Percentiles rank a stretch among this genome's conserved stretches.
Conservation (phyloP, 2,797 vertebrate genomes). For the Ceyx erithaca region DNA sequence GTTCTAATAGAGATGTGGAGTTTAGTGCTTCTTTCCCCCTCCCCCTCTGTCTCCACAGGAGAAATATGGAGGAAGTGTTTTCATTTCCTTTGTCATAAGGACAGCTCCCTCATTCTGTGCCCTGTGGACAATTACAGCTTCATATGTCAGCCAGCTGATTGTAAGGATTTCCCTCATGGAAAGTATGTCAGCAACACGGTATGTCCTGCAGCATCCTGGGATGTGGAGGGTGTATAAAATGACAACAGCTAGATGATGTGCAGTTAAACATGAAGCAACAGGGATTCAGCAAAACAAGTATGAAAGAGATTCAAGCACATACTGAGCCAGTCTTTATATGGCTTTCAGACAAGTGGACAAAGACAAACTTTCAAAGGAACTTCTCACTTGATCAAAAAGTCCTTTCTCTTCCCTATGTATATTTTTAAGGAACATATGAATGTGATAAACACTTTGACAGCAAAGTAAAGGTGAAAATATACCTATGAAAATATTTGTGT, state of each 20-base stretch:
- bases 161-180: not conserved
- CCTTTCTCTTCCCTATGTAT: not conserved
- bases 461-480: slow-evolving; percentile 35
- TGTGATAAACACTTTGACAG: slow-evolving; percentile 13
- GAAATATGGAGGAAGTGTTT: not conserved
- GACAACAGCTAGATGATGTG: not conserved
- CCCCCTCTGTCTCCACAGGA: not conserved
- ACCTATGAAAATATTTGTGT: not conserved
- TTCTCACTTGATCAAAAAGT: not conserved
- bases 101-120: not conserved
- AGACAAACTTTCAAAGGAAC: slow-evolving; percentile 41
- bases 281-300: not conserved
- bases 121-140: not conserved
- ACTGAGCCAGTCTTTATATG: not conserved
- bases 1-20: not conserved
- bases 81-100: not conserved
- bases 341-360: slow-evolving; percentile 35
- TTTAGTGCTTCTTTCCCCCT: not conserved
- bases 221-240: slow-evolving; percentile 5
- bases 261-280: slow-evolving; percentile 3
- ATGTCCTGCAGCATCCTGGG: not conserved
- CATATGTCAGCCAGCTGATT: not conserved
- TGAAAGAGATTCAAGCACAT: not conserved
- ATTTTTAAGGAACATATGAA: slow-evolving; percentile 46
- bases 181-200: not conserved